Conservation (phyloP, 2,888 invertebrate genomes). For the Thera britannica region DNA sequence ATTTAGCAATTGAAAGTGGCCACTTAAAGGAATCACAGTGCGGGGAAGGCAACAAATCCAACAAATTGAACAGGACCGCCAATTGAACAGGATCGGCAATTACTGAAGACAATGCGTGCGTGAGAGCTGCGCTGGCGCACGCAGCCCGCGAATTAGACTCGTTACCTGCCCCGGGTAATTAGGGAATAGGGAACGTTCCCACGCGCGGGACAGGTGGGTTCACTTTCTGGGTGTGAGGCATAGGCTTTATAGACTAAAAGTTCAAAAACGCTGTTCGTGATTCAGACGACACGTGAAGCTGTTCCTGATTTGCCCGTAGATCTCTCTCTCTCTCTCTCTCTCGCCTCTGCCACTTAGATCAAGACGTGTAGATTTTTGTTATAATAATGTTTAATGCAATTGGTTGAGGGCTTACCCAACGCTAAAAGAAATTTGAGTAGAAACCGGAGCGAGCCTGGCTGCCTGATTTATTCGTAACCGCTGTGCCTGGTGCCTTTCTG, state of each 20-base stretch:
- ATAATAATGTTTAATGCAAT: too few species aligned
- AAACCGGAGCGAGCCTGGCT: too few species aligned
- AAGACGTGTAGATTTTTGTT: too few species aligned
- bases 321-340: too few species aligned
- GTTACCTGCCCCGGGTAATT: constrained; percentile 79
- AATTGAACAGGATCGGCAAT: constrained; percentile 83
- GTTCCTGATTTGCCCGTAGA: not conserved
- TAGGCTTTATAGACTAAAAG: constrained; percentile 3
- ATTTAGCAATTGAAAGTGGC: constrained; percentile 81
- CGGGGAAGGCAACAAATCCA: constrained; percentile 81
- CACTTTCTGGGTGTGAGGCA: constrained; percentile 21
- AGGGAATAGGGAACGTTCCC: constrained; percentile 75
- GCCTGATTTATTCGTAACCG: too few species aligned
- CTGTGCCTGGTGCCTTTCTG: too few species aligned
- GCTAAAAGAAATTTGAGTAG: too few species aligned
- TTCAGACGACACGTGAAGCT: not conserved
- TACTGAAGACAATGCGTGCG: constrained; percentile 84
- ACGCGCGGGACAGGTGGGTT: constrained; percentile 64
- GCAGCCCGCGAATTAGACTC: constrained; percentile 82
- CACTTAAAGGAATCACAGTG: constrained; percentile 83
- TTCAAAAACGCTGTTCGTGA: not conserved
- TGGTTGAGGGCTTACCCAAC: too few species aligned
- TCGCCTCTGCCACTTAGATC: too few species aligned
- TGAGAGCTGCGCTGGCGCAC: constrained; percentile 79
- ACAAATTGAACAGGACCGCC: constrained; percentile 84